These are phyloP conservation scores for Chydorus sphaericus DNA, from an alignment of 2,888 invertebrate species.

Conservation along the genomic window DNA sequence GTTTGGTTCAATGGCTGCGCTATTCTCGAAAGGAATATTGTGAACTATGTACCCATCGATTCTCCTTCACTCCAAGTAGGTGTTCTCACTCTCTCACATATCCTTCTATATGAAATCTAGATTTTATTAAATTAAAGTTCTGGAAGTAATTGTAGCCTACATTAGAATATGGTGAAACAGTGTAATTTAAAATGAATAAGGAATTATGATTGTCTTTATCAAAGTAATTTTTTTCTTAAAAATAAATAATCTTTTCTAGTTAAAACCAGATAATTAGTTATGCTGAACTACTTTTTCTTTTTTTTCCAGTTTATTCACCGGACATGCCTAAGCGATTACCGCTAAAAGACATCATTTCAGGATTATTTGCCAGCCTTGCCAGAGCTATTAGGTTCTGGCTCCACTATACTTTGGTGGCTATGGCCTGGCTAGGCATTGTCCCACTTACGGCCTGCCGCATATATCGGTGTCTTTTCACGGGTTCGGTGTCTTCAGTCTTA, in stretches of 20 bases:
- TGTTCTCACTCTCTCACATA: too few species aligned
- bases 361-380: constrained; percentile 71
- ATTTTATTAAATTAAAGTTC: too few species aligned
- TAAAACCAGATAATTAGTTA: too few species aligned
- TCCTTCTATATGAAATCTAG: too few species aligned
- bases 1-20: constrained; percentile 92
- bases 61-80: constrained; percentile 86
- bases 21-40: constrained; percentile 98
- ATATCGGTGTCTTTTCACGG: constrained; percentile 81
- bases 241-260: background rate
- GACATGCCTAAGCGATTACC: constrained; percentile 98
- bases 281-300: constrained; percentile 3
- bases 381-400: constrained; percentile 93
- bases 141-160: too few species aligned
- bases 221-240: background rate
- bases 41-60: constrained; percentile 92
- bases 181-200: background rate
- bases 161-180: too few species aligned
- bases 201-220: background rate
- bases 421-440: constrained; percentile 94
- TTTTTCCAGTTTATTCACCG: constrained; percentile 68
- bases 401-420: constrained; percentile 89
- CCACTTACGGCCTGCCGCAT: constrained; percentile 92
- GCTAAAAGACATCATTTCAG: constrained; percentile 77
- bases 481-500: constrained; percentile 60